These are phyloP conservation scores for Gonocerus acuteangulatus DNA, from an alignment of 2,888 invertebrate species.

Conservation along the genomic window DNA sequence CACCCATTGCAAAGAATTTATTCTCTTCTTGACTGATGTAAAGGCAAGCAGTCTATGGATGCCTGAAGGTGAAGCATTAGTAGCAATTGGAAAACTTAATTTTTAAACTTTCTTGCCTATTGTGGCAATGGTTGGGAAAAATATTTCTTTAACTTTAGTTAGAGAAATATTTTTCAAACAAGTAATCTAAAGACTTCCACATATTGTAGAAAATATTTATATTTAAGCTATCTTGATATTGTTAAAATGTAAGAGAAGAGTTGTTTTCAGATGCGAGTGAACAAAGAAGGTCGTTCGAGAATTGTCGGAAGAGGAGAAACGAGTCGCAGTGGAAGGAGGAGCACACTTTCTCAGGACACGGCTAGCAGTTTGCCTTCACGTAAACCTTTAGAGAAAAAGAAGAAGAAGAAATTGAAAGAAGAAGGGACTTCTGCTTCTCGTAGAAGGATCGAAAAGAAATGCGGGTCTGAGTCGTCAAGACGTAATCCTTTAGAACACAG, in stretches of 20 bases:
- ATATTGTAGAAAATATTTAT: too few relatives aligned
- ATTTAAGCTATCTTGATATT: too few relatives aligned
- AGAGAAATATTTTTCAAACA: too few relatives aligned
- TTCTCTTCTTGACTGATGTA: too few relatives aligned
- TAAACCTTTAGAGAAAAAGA: constrained; percentile 2
- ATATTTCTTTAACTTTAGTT: too few relatives aligned
- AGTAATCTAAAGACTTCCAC: too few relatives aligned
- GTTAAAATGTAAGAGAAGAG: not conserved
- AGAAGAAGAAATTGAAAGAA: constrained; percentile 6
- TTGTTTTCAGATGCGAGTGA: constrained; percentile 21
- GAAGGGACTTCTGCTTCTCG: constrained; percentile 3
- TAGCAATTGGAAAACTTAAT: too few relatives aligned
- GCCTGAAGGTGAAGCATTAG: too few relatives aligned
- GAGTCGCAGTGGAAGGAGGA: not conserved
- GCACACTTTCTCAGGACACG: not conserved
- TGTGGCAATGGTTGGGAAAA: too few relatives aligned
- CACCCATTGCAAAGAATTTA: too few relatives aligned
- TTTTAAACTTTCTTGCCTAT: too few relatives aligned
- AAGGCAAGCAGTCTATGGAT: too few relatives aligned
- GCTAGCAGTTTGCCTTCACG: not conserved
- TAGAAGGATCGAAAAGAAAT: constrained; percentile 32
- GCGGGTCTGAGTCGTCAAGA: constrained; percentile 21
- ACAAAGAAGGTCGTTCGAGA: constrained; percentile 4
- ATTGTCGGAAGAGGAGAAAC: not conserved
- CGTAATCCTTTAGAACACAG: constrained; percentile 30